These are phyloP conservation scores for Aphaenogaster ashmeadi DNA, from an alignment of 1,140 invertebrate species.

Conservation along the genomic window DNA sequence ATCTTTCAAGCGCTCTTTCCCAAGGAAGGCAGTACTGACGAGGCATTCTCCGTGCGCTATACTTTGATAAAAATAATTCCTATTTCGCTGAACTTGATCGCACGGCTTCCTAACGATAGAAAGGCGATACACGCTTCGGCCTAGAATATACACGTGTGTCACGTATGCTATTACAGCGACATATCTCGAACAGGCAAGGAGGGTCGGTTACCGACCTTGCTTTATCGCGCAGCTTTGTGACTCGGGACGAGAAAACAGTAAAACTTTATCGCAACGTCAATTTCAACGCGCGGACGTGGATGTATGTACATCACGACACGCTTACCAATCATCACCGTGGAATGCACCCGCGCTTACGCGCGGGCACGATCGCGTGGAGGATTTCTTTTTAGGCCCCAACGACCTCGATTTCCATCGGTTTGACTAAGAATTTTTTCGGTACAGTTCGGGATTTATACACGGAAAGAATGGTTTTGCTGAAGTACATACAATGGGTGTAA, in stretches of 20 bases:
- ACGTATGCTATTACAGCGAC: conserved; percentile 53
- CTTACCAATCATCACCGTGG: conserved; percentile 55
- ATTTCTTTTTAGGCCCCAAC: not conserved
- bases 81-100: conserved; percentile 32
- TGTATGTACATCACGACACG: conserved; percentile 33
- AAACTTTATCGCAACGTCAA: conserved; percentile 76
- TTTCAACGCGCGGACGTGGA: conserved; percentile 48
- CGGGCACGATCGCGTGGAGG: not conserved
- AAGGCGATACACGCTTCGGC: conserved; percentile 48
- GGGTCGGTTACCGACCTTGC: conserved; percentile 79
- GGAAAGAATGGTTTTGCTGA: no score
- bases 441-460: not conserved
- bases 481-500: no score
- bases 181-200: conserved; percentile 45
- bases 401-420: not conserved
- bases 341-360: conserved; percentile 46
- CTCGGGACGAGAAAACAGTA: conserved; percentile 70
- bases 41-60: conserved; percentile 1
- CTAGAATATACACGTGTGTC: conserved; percentile 50
- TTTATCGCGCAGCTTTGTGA: conserved; percentile 75
- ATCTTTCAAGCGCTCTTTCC: not conserved
- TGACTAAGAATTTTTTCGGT: not conserved
- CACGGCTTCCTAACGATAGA: conserved; percentile 25
- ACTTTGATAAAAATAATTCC: conserved; percentile 47
- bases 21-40: not conserved